These are phyloP conservation scores for Lophius piscatorius DNA, from an alignment of 2,113 vertebrate genomes.

Conservation along the genomic window DNA sequence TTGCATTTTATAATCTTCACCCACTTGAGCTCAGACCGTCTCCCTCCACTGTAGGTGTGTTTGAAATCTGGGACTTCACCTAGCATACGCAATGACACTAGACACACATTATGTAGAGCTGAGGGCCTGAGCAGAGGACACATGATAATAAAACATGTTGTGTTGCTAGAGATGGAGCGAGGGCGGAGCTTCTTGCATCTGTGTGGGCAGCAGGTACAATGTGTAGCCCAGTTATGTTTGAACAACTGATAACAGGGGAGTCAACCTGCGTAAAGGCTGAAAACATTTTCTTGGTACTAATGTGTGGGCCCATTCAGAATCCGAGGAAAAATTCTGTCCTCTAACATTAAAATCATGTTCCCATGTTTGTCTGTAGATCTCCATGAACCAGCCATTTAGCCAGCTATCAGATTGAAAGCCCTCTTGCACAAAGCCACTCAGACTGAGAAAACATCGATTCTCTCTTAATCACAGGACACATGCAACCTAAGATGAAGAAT, in stretches of 20 bases:
- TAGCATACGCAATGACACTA: conserved; percentile 1
- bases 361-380: conserved; percentile 43
- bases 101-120: not conserved
- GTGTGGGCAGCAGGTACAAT: conserved; percentile 56
- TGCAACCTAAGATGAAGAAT: conserved; percentile 10
- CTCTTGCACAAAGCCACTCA: conserved; percentile 59
- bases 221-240: conserved; percentile 61
- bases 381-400: conserved; percentile 33
- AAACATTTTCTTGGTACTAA: conserved; percentile 19
- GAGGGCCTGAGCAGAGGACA: conserved; percentile 15
- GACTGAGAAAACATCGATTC: conserved; percentile 29
- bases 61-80: conserved; percentile 17
- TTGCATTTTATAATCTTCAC: conserved; percentile 34
- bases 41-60: not conserved
- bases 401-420: conserved; percentile 46
- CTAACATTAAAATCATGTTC: not conserved
- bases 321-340: conserved; percentile 26
- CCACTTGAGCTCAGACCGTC: not conserved
- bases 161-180: conserved; percentile 19
- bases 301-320: conserved; percentile 29
- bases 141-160: not conserved
- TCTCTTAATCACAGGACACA: conserved; percentile 37
- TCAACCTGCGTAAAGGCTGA: conserved; percentile 47
- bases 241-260: conserved; percentile 69
- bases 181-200: conserved; percentile 29